Evolutionary conservation across 2,797 vertebrate genomes (phyloP), one percentile per base, ranked within the genome.

Genomic region (Eptatretus atami): DNA sequence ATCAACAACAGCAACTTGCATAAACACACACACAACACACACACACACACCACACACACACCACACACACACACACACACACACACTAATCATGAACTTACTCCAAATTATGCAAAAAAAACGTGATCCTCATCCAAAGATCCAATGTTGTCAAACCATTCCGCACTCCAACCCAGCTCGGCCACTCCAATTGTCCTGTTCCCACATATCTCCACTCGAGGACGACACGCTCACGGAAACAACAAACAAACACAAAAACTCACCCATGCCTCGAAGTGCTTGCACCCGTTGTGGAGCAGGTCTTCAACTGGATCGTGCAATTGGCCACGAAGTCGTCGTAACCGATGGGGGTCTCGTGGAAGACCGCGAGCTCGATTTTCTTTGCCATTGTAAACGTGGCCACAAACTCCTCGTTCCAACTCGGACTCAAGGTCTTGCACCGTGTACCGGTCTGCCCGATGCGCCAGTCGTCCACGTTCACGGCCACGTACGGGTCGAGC

Each of bases 321-420:
- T 92, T 87, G 72, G 92, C 92, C 75, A 98, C 92, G 67, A 98
- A 98, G 78, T 98, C 88, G 6, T 98, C 88, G 65, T 98, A 98
- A 69, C 92, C 92, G 53, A 98, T 98, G 70, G 92, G 90, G 52
- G 92, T 83, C 69, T 98, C 92, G 10, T 98, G 92, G 77, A 98
- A 98, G 65, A 98, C 92, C 0, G 86, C 88, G 77, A 98, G 76
- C 75, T 98, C 92, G 68, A 98, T 84, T 72, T 83, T 92, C 73
- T 82, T n/a, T 75, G 66, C 90, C 92, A 65, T 94, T 87, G 14
- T 79, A 78, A 67, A 98, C 90, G 65, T 98, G 0, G 87, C 88
- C 72, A 86, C 86, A 74, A 96, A 98, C 72, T 98, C 92, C 69
- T 98, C 88, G 55, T 98, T 81, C 92, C 92, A 98, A 66, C 82